Conservation (phyloP, 2,113 vertebrate genomes). For the Alethe diademata region DNA sequence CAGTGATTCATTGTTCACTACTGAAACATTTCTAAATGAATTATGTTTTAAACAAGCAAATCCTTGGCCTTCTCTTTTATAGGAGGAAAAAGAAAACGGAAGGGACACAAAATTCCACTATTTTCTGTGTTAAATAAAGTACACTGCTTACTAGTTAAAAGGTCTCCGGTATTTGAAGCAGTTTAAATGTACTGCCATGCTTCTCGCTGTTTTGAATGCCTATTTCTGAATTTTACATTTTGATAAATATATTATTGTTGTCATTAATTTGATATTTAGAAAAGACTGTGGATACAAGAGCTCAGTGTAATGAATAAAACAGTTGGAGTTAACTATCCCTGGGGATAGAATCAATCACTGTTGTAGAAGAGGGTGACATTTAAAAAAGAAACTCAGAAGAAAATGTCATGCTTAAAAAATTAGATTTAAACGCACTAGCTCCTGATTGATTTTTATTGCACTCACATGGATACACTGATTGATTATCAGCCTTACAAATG, state of each 20-base stretch:
- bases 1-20: slow-evolving; percentile 52
- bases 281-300: slow-evolving; percentile 46
- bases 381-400: slow-evolving; percentile 80
- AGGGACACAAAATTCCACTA: background rate
- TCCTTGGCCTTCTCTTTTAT: background rate
- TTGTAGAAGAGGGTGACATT: slow-evolving; percentile 82
- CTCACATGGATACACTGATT: slow-evolving; percentile 78
- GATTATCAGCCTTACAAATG: slow-evolving; percentile 78
- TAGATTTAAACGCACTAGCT: slow-evolving; percentile 80
- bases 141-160: background rate
- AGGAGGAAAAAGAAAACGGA: background rate
- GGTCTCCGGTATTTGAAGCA: background rate
- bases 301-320: slow-evolving; percentile 69
- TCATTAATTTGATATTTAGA: slow-evolving; percentile 68
- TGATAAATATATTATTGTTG: slow-evolving; percentile 61
- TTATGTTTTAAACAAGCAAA: slow-evolving; percentile 58
- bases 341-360: slow-evolving; percentile 80
- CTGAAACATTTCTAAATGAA: slow-evolving; percentile 45
- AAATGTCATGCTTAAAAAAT: slow-evolving; percentile 88
- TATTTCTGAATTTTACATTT: slow-evolving; percentile 17
- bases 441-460: slow-evolving; percentile 83
- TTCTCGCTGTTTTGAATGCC: background rate
- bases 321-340: slow-evolving; percentile 76
- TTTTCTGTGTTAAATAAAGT: slow-evolving; percentile 17
- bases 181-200: background rate